phyloP scores from a whole-genome alignment of 2,113 vertebrate species.

The zebrafish (Danio rerio) region DNA sequence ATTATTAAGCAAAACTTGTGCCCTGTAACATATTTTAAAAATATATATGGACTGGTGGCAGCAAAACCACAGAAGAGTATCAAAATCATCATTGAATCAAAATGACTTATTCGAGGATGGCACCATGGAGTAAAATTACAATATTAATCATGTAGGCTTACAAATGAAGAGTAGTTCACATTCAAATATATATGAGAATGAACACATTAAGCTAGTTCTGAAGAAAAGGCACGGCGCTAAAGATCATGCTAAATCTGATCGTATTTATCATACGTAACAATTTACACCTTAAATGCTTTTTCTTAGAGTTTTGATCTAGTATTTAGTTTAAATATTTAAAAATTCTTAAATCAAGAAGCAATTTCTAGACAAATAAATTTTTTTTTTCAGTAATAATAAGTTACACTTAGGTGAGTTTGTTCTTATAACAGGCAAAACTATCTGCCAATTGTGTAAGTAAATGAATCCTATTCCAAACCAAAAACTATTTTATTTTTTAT shows the following conservation, averaged over 20 bases:
- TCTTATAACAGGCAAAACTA: no score
- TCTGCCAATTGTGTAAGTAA: no score
- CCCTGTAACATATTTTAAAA: neutral
- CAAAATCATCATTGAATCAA: slow-evolving; percentile 28
- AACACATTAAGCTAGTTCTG: neutral
- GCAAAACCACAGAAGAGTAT: neutral
- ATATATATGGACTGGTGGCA: neutral
- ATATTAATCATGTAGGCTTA: neutral
- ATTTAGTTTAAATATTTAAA: no score
- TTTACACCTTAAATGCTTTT: neutral
- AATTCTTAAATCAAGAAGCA: no score
- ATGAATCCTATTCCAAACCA: no score
- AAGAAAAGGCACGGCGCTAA: slow-evolving; percentile 41
- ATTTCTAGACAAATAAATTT: no score
- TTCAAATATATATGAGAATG: slow-evolving; percentile 21
- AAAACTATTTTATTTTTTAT: no score
- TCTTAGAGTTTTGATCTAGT: no score
- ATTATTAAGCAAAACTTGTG: slow-evolving; percentile 7
- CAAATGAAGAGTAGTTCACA: slow-evolving; percentile 20
- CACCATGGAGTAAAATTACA: slow-evolving; percentile 11
- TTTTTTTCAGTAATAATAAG: no score
- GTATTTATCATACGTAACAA: neutral
- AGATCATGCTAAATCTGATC: neutral
- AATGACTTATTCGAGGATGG: neutral
- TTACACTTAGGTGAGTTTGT: no score